Evolutionary conservation across 2,888 invertebrate genomes (phyloP).

Genomic region (Omphaloscelis lunosa): DNA sequence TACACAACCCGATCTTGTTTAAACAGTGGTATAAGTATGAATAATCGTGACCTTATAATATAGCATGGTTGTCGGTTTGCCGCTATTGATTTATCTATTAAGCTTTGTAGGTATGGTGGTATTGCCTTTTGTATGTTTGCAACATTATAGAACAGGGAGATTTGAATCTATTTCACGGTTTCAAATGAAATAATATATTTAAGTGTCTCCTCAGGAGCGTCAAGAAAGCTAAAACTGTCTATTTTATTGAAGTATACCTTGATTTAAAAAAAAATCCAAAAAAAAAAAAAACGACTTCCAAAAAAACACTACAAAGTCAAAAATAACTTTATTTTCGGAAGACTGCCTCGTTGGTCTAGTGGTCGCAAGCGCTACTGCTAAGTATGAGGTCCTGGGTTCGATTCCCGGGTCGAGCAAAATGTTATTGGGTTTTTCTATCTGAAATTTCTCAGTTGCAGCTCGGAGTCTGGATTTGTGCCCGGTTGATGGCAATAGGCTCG

Average conservation of each 20-base stretch:
- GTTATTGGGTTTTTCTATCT: too few relatives aligned
- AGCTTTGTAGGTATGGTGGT: neutral
- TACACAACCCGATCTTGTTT: conserved; percentile 60
- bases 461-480: too few relatives aligned
- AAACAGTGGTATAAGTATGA: conserved; percentile 62
- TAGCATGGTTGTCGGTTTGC: conserved; percentile 5
- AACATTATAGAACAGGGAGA: neutral
- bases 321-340: too few relatives aligned
- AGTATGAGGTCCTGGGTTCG: too few relatives aligned
- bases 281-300: too few relatives aligned
- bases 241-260: neutral
- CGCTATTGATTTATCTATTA: conserved; percentile 45
- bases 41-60: conserved; percentile 57
- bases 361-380: too few relatives aligned
- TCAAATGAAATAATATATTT: neutral
- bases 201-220: neutral
- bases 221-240: neutral
- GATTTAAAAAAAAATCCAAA: too few relatives aligned
- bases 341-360: too few relatives aligned
- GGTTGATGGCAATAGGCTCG: too few relatives aligned
- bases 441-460: too few relatives aligned
- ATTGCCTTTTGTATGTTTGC: neutral
- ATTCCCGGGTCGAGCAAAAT: too few relatives aligned
- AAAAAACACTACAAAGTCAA: too few relatives aligned
- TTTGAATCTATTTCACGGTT: neutral